Evolutionary conservation across 2,888 invertebrate genomes (phyloP).

Genomic region (Cephus nigrinus): DNA sequence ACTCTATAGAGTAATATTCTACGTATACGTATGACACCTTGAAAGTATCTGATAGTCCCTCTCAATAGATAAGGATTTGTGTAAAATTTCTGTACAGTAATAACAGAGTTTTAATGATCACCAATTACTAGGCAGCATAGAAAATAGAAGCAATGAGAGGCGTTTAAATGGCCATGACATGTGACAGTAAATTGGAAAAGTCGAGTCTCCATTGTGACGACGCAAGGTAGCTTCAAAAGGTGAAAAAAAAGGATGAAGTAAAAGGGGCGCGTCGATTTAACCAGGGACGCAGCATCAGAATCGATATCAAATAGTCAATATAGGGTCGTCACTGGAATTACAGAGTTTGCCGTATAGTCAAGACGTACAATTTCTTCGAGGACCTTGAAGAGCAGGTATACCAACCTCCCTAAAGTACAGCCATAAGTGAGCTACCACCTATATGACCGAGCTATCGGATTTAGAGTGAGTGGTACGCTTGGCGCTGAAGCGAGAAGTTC

Average conservation of each 20-base stretch:
- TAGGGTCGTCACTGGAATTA: not conserved
- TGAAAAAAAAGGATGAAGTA: constrained; percentile 9
- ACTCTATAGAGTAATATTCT: no score
- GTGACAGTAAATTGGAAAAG: no score
- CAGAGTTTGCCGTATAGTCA: not conserved
- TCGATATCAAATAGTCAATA: constrained; percentile 17
- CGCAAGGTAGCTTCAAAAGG: not conserved
- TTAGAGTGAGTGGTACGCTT: not conserved
- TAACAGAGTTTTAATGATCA: no score
- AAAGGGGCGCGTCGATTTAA: constrained; percentile 23
- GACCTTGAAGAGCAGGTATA: not conserved
- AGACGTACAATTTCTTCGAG: not conserved
- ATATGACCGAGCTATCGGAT: not conserved
- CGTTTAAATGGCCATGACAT: no score
- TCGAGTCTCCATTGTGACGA: no score
- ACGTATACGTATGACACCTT: no score
- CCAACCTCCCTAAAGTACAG: not conserved
- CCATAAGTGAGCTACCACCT: not conserved
- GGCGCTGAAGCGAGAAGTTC: constrained; percentile 32
- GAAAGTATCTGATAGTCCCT: no score
- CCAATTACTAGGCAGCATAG: no score
- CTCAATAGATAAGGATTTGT: no score
- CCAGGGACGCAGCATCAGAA: constrained; percentile 31
- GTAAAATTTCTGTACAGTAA: no score
- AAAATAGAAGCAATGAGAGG: no score